Conservation (phyloP, 2,113 vertebrate species). For the Hylia prasina region DNA sequence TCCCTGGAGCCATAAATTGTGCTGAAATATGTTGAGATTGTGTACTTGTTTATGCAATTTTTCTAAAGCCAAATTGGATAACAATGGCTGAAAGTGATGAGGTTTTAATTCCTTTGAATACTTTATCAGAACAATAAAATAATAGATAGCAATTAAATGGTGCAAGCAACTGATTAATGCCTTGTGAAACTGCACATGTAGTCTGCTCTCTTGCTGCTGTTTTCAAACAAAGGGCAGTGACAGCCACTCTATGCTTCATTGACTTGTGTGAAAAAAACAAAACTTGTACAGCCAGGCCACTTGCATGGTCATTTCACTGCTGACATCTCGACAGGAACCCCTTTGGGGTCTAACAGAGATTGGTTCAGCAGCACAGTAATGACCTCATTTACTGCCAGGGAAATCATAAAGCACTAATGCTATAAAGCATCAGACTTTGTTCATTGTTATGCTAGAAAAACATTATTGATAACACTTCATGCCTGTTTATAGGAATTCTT, state of each 20-base stretch:
- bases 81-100: slow-evolving; percentile 6
- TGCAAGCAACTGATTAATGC: background rate
- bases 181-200: background rate
- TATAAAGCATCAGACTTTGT: background rate
- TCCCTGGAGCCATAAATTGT: slow-evolving; percentile 24
- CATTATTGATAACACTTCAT: background rate
- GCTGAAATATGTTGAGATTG: slow-evolving; percentile 3
- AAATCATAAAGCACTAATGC: background rate
- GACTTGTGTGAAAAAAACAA: slow-evolving; percentile 26
- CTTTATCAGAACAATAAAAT: slow-evolving; percentile 14
- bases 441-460: background rate
- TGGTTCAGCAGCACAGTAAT: background rate
- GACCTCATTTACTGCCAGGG: background rate
- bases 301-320: slow-evolving; percentile 11
- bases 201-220: slow-evolving; percentile 10
- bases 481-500: background rate
- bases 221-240: slow-evolving; percentile 34
- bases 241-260: slow-evolving; percentile 36
- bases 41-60: slow-evolving; percentile 1
- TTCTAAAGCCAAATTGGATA: slow-evolving; percentile 22
- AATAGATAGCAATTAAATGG: slow-evolving; percentile 46
- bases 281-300: slow-evolving; percentile 31
- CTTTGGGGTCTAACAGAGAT: background rate
- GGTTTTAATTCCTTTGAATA: slow-evolving; percentile 26
- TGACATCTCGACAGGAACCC: background rate